Percentiles rank a stretch among this genome's conserved stretches.
Conservation (phyloP, 1,140 invertebrate species). For the Gryon sp. region DNA sequence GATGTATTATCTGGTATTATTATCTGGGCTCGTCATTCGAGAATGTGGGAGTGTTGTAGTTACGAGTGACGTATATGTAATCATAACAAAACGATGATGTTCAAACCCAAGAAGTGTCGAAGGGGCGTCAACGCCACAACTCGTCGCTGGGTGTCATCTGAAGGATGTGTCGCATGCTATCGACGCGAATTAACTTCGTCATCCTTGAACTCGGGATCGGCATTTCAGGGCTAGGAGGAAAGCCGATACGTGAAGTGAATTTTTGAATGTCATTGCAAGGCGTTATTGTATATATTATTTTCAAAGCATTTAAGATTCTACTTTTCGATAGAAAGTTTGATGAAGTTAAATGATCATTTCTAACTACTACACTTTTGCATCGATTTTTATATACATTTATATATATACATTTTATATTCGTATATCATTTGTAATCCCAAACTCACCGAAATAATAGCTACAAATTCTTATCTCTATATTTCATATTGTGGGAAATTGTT, state of each 20-base stretch:
- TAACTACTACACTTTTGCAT: too few species aligned
- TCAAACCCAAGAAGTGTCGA: constrained; percentile 68
- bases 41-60: constrained; percentile 78
- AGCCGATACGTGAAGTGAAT: constrained; percentile 57
- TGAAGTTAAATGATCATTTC: constrained; percentile 36
- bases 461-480: neutral
- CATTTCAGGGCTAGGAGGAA: constrained; percentile 58
- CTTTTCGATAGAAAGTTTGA: constrained; percentile 34
- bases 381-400: too few species aligned
- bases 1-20: constrained; percentile 67
- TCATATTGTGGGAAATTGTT: constrained; percentile 35
- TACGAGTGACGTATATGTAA: constrained; percentile 56
- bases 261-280: constrained; percentile 46
- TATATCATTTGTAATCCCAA: too few species aligned
- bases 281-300: constrained; percentile 56
- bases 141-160: constrained; percentile 59
- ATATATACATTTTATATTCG: too few species aligned
- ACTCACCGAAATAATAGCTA: constrained; percentile 36
- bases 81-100: constrained; percentile 56
- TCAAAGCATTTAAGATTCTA: constrained; percentile 46
- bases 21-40: constrained; percentile 76
- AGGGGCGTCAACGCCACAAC: constrained; percentile 67
- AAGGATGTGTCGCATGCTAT: constrained; percentile 49
- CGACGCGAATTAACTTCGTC: constrained; percentile 37
- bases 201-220: constrained; percentile 60